phyloP scores from a whole-genome alignment of 2,888 invertebrate genomes.

The Anthophora plumipes region DNA sequence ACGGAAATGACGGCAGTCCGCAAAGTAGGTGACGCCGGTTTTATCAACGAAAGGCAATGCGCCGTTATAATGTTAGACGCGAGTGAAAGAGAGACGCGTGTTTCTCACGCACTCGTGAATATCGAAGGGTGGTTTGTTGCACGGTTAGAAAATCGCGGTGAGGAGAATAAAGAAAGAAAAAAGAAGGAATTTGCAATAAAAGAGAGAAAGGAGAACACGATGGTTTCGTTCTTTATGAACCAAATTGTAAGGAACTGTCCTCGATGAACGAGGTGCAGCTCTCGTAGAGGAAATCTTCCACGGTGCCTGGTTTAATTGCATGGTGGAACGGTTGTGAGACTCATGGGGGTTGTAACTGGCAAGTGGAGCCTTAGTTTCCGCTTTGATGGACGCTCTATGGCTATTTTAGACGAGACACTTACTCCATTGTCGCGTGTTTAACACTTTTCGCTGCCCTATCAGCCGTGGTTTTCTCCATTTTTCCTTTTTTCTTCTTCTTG shows the following conservation, averaged over 20 bases:
- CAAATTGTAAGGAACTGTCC: not conserved
- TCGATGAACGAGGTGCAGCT: not conserved
- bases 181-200: not conserved
- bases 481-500: too few species aligned
- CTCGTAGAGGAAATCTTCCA: not conserved
- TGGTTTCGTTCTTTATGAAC: slow-evolving; percentile 12
- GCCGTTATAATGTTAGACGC: slow-evolving; percentile 30
- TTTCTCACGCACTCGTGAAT: slow-evolving; percentile 5
- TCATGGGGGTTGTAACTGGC: slow-evolving; percentile 3
- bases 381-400: slow-evolving; percentile 1
- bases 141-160: too few species aligned
- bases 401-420: slow-evolving; percentile 5
- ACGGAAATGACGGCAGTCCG: slow-evolving; percentile 52
- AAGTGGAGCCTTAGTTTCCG: slow-evolving; percentile 17
- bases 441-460: too few species aligned
- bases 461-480: too few species aligned
- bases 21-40: slow-evolving; percentile 49
- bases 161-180: too few species aligned
- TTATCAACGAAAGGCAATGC: slow-evolving; percentile 43
- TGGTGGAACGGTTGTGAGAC: slow-evolving; percentile 2
- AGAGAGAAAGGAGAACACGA: slow-evolving; percentile 9
- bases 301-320: slow-evolving; percentile 19
- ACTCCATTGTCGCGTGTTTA: not conserved
- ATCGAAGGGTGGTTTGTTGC: slow-evolving; percentile 36
- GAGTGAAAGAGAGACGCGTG: not conserved